These are phyloP conservation scores for Bothrops alternatus DNA, from an alignment of 2,797 vertebrate genomes.

Conservation along the genomic window DNA sequence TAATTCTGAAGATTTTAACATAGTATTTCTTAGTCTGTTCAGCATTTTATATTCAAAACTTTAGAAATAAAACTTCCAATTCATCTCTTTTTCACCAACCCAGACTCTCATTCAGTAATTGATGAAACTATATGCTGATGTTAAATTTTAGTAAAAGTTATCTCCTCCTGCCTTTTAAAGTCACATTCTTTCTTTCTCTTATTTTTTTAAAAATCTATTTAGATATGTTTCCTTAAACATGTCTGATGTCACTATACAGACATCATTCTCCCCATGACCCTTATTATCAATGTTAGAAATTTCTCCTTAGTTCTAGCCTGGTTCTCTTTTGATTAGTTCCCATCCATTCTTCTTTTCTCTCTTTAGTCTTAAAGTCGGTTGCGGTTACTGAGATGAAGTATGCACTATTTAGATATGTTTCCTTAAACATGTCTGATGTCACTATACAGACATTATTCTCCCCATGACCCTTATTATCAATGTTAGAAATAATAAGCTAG, in stretches of 20 bases:
- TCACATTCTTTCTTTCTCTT: slow-evolving; percentile 44
- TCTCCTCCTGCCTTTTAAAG: slow-evolving; percentile 67
- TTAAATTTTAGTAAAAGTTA: slow-evolving; percentile 70
- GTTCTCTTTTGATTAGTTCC: not conserved
- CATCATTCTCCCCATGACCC: slow-evolving; percentile 64
- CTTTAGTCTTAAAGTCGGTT: not conserved
- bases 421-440: slow-evolving; percentile 68
- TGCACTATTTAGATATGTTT: slow-evolving; percentile 60
- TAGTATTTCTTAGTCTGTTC: slow-evolving; percentile 57
- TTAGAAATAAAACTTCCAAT: slow-evolving; percentile 65
- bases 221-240: slow-evolving; percentile 67
- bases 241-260: slow-evolving; percentile 65
- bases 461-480: slow-evolving; percentile 66
- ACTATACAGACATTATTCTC: slow-evolving; percentile 60
- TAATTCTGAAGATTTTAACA: slow-evolving; percentile 67
- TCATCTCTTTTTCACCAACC: slow-evolving; percentile 69
- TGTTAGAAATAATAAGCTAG: slow-evolving; percentile 66
- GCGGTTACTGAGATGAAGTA: not conserved
- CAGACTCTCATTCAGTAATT: slow-evolving; percentile 73
- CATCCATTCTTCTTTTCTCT: not conserved
- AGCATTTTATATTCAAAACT: slow-evolving; percentile 64
- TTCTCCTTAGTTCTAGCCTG: not conserved
- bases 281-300: slow-evolving; percentile 56
- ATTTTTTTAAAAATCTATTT: slow-evolving; percentile 68
- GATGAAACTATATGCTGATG: slow-evolving; percentile 75